phyloP scores from a whole-genome alignment of 2,888 invertebrate species.

The Oasisia sp. region DNA sequence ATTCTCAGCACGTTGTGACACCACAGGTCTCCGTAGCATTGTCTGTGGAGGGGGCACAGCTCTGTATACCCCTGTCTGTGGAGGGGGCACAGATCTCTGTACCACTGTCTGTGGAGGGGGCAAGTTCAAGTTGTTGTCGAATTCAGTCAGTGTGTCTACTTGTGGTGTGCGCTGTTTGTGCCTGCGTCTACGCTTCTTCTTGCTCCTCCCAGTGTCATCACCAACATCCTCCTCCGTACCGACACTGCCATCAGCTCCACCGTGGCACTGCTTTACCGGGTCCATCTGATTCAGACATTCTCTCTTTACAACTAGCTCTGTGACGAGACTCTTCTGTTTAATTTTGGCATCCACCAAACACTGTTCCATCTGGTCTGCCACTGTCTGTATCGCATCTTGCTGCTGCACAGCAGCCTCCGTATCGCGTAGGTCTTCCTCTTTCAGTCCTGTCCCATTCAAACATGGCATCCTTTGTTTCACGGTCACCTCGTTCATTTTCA shows the following conservation, averaged over 20 bases:
- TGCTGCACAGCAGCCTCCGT: background rate
- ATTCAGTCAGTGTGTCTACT: background rate
- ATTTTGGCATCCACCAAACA: background rate
- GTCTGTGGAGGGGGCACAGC: background rate
- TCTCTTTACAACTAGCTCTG: background rate
- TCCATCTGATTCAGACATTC: background rate
- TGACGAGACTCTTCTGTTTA: background rate
- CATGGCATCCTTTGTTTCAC: no score
- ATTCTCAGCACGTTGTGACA: background rate
- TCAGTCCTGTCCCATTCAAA: no score
- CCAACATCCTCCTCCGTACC: background rate
- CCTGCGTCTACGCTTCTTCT: conserved; percentile 3
- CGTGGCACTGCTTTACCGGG: background rate
- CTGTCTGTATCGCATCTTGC: background rate
- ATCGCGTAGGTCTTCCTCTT: no score
- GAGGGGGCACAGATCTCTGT: background rate
- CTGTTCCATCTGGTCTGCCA: background rate
- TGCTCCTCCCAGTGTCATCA: background rate
- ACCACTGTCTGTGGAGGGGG: background rate
- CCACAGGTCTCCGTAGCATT: background rate
- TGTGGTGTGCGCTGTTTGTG: background rate
- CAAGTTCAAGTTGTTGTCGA: background rate
- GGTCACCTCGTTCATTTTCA: no score
- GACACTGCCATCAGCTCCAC: background rate
- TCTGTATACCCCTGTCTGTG: background rate